phyloP scores from a whole-genome alignment of 2,797 vertebrate genomes.

The Cyclura pinguis region DNA sequence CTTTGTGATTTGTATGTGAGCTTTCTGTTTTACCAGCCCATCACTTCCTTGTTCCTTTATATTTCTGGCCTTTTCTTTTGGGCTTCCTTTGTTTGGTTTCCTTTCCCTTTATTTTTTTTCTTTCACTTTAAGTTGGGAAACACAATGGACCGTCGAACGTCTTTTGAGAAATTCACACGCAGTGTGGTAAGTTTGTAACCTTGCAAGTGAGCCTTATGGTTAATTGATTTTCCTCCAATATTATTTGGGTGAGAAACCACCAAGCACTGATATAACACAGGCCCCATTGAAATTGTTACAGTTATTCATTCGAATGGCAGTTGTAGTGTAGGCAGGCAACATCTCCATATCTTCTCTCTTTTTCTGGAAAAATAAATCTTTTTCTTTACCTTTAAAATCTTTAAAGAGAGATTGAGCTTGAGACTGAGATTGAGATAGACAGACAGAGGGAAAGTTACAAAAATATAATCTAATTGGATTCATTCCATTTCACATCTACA shows the following conservation, averaged over 20 bases:
- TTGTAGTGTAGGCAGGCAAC: constrained; percentile 53
- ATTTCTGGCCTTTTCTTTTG: constrained; percentile 71
- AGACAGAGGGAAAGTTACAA: neutral
- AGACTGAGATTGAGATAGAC: neutral
- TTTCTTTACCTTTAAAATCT: neutral
- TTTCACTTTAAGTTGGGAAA: constrained; percentile 82
- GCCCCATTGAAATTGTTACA: constrained; percentile 23
- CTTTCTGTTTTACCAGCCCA: constrained; percentile 64
- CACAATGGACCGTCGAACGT: constrained; percentile 86
- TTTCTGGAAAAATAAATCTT: neutral
- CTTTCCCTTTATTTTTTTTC: constrained; percentile 52
- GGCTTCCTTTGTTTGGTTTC: constrained; percentile 54
- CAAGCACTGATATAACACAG: constrained; percentile 53
- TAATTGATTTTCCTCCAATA: constrained; percentile 23
- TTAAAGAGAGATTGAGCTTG: constrained; percentile 22
- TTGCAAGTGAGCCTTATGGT: constrained; percentile 64
- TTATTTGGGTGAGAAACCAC: constrained; percentile 48
- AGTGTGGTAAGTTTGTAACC: constrained; percentile 84
- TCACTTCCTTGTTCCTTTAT: constrained; percentile 71
- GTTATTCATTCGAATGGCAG: constrained; percentile 53
- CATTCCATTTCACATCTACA: constrained; percentile 20
- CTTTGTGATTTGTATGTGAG: constrained; percentile 63
- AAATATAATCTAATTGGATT: neutral
- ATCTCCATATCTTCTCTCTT: constrained; percentile 33
- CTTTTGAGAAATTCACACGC: constrained; percentile 88